Evolutionary conservation across 2,888 invertebrate genomes (phyloP).

Genomic region (Branchellion lobata): DNA sequence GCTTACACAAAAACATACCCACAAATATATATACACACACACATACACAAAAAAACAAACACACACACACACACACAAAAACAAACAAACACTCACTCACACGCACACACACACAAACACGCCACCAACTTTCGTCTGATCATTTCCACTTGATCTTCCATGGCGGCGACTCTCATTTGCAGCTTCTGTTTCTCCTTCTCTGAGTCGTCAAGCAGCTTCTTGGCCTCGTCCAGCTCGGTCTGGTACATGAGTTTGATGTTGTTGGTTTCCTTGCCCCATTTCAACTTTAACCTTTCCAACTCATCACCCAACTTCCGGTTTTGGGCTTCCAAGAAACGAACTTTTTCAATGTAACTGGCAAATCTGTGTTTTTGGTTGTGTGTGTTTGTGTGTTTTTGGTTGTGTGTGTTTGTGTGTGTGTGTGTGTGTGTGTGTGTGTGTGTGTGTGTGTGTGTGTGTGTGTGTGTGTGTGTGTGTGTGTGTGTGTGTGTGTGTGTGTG

Average conservation of each 20-base stretch:
- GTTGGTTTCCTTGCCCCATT: conserved; percentile 55
- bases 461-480: no score
- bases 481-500: no score
- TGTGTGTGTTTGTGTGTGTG: no score
- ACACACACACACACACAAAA: no score
- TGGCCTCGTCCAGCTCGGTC: conserved; percentile 64
- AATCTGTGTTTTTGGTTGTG: conserved; percentile 58
- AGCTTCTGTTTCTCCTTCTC: conserved; percentile 64
- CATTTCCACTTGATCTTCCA: conserved; percentile 63
- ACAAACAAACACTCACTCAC: no score
- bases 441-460: no score
- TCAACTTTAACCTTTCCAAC: conserved; percentile 57
- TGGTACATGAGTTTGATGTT: conserved; percentile 64
- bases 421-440: no score
- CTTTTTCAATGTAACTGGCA: conserved; percentile 66
- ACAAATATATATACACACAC: no score
- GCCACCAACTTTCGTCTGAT: conserved; percentile 56
- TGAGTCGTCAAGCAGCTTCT: conserved; percentile 64
- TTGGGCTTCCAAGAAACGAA: conserved; percentile 63
- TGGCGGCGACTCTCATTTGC: conserved; percentile 62
- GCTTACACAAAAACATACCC: no score
- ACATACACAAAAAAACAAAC: no score
- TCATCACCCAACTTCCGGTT: conserved; percentile 61
- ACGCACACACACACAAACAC: no score
- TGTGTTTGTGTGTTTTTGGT: no score